Conservation (phyloP, 2,888 invertebrate genomes). For the Idaea straminata region DNA sequence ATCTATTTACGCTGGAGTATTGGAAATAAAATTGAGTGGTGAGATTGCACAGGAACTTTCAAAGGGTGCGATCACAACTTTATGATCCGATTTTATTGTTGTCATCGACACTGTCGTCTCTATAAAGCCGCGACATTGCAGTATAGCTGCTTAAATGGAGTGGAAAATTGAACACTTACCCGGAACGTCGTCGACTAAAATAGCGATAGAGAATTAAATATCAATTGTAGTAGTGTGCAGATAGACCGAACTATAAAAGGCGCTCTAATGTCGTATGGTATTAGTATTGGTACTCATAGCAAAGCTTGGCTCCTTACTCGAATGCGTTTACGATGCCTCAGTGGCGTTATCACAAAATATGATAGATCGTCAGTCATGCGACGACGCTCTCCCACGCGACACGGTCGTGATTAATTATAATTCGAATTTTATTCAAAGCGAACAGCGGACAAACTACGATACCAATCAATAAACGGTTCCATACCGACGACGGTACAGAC, state of each 20-base stretch:
- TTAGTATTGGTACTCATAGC: constrained; percentile 45
- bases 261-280: constrained; percentile 51
- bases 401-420: constrained; percentile 78
- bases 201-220: constrained; percentile 30
- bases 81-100: constrained; percentile 70
- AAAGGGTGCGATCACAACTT: constrained; percentile 65
- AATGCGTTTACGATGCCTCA: constrained; percentile 71
- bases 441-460: constrained; percentile 79
- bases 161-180: constrained; percentile 48
- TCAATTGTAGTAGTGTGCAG: constrained; percentile 29
- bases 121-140: constrained; percentile 49
- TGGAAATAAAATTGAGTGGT: constrained; percentile 70
- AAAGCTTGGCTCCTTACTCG: constrained; percentile 59
- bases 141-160: constrained; percentile 39
- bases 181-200: constrained; percentile 32
- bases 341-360: constrained; percentile 80
- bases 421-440: constrained; percentile 81
- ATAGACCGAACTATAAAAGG: constrained; percentile 39
- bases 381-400: constrained; percentile 77
- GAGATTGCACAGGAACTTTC: constrained; percentile 67
- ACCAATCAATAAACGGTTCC: constrained; percentile 80
- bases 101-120: constrained; percentile 58
- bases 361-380: constrained; percentile 74
- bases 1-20: constrained; percentile 67
- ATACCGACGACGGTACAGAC: constrained; percentile 76